Evolutionary conservation across 2,113 vertebrate species (phyloP), one percentile per base, ranked within the genome.

Genomic region (Saccopteryx leptura): DNA sequence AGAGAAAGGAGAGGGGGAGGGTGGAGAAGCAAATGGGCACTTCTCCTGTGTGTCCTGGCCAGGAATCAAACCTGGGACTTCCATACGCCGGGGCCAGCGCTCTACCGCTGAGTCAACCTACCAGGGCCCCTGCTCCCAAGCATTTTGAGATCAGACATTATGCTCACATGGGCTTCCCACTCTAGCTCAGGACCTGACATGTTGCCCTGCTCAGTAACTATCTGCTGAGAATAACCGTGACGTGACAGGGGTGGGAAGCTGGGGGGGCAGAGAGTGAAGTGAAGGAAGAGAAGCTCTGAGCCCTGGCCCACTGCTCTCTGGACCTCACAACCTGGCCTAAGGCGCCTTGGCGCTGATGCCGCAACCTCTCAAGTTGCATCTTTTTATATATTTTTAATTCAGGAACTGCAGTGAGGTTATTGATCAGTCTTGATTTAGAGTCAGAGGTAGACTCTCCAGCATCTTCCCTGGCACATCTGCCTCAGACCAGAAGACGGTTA

Each of bases 331-430:
- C 15, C 31, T 96, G 19, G 75, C 18, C 18, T 15, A 46, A 39
- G 39, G 15, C 81, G 80, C 23, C 78, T 86, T 79, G 50, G 63
- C 83, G 39, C 28, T 80, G n/a, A 50, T 15, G 7, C 60, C 2
- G 39, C 72, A 92, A 85, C 69, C 75, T 90, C 94, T 92, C 46
- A 81, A 81, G 50, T 96, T 92, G 50, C 11, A 65, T 90, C 61
- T 76, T 88, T 96, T 83, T 79, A 33, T 96, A 95, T 94, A 69
- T 92, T 92, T 94, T 96, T 88, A 97, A 97, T 96, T 93, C 89
- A 79, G 79, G n/a, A 82, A 39, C 88, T 72, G 80, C 94, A 97
- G 89, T 84, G 82, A 94, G 90, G 54, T 79, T 96, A 95, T 96
- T 88, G 92, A 96, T 96, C 65, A 50, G 82, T 72, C 93, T 93